Evolutionary conservation across 2,888 invertebrate genomes (phyloP).

Genomic region (Aphodius sticticus): DNA sequence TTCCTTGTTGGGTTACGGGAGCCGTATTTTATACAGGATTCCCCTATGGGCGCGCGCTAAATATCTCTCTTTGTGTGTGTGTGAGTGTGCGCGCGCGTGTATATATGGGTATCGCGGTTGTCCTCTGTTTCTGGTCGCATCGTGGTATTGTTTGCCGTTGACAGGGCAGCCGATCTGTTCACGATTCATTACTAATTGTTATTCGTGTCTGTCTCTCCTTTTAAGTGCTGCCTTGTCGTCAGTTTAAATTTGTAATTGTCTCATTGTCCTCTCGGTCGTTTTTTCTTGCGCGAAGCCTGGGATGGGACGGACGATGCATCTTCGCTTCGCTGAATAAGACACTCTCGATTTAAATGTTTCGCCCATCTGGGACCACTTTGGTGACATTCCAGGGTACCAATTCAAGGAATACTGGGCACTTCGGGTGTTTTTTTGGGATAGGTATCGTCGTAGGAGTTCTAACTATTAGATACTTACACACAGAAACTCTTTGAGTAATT

Average conservation of each 20-base stretch:
- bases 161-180: conserved; percentile 22
- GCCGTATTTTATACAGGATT: conserved; percentile 17
- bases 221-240: conserved; percentile 17
- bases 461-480: neutral
- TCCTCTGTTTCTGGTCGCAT: conserved; percentile 10
- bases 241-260: conserved; percentile 26
- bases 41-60: conserved; percentile 13
- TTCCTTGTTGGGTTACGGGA: conserved; percentile 22
- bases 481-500: too few species aligned
- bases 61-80: neutral
- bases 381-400: neutral
- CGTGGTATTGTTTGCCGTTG: conserved; percentile 19
- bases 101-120: conserved; percentile 14
- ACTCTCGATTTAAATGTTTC: neutral
- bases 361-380: conserved; percentile 4
- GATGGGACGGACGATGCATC: neutral
- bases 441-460: neutral
- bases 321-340: neutral
- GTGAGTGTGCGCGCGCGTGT: neutral
- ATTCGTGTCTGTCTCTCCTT: conserved; percentile 34
- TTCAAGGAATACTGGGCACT: neutral
- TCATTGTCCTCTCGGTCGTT: conserved; percentile 18
- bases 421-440: neutral
- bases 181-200: conserved; percentile 37
- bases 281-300: neutral